Conservation (phyloP, 2,888 invertebrate genomes). For the Germaria angustata region DNA sequence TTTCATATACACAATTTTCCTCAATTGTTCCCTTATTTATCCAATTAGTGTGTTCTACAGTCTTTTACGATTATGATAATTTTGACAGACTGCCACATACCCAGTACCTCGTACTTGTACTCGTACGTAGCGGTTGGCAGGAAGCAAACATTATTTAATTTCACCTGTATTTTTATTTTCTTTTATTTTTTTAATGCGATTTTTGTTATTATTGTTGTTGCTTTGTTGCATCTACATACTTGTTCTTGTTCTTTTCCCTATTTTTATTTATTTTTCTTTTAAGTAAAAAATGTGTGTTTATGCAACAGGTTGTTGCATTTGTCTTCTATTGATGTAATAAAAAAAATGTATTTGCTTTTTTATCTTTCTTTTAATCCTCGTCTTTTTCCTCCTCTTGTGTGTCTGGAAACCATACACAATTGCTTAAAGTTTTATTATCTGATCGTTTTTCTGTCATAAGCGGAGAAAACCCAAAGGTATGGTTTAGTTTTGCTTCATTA, state of each 20-base stretch:
- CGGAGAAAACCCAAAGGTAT: conserved; percentile 5
- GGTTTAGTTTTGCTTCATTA: conserved; percentile 4
- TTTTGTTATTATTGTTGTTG: conserved; percentile 12
- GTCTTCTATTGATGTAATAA: conserved; percentile 51
- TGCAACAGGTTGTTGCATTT: conserved; percentile 57
- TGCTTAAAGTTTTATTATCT: conserved; percentile 44
- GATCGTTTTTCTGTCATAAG: neutral
- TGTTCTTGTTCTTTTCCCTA: neutral
- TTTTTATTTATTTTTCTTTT: neutral
- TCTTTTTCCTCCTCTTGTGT: neutral
- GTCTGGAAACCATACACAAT: conserved; percentile 36
- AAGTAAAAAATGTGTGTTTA: conserved; percentile 14
- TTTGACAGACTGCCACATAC: conserved; percentile 59
- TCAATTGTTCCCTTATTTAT: neutral
- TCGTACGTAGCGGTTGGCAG: conserved; percentile 26
- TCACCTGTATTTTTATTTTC: conserved; percentile 46
- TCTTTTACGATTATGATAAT: conserved; percentile 45
- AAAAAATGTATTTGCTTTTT: conserved; percentile 25
- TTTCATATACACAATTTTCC: neutral
- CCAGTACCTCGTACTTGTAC: neutral
- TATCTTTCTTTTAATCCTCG: neutral
- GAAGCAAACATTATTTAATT: conserved; percentile 58
- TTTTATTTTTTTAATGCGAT: neutral
- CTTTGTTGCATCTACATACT: neutral
- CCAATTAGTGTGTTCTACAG: neutral